Base-by-base conservation (phyloP, 1,140 invertebrate genomes). In the Antheraea pernyi region DNA sequence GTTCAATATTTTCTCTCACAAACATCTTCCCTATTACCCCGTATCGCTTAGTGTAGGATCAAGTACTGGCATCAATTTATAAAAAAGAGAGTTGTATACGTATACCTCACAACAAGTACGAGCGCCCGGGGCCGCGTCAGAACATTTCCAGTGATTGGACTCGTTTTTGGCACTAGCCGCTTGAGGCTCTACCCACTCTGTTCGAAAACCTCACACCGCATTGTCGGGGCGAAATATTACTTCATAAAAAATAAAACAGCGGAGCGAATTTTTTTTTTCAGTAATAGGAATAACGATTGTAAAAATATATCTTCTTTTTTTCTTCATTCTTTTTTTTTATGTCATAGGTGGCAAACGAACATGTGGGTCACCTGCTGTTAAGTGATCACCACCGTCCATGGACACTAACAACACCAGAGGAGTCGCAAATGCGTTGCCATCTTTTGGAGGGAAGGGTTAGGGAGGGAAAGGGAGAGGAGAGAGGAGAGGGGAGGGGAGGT, bases 61-160 rank as follows among this genome's bases (percentile, higher is more conserved):
- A 53, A 53, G 46, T n/a, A 53, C 13, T 16, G 7, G 13, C 46
- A 53, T 16, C 46, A 53, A 53, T 53, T 53, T 53, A 53, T 53
- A 53, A 16, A 53, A 6, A 53, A 53, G 11, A 53, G 46, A 6
- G 10, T 53, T 53, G 46, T 53, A n/a, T 53, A 53, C 0, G 9
- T 2, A 1, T 53, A 53, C 0, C 9, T 53, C 46, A 53, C 46
- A 48, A 13, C 46, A 53, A 53, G 46, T 53, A 53, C 46, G 46
- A 53, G 11, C 46, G 46, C 46, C 46, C 16, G 46, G 46, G 59
- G 19, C 19, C 59, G 59, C 13, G 18, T 60, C 19, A 60, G 19
- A 60, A 60, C 59, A 60, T 60, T 60, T 30, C 59, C 19, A 22
- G 59, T 60, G 59, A 60, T 60, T 60, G 59, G 22, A 18, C 59